A percentile compares a stretch with the other conserved stretches of the same genome.
These are phyloP conservation scores for Papio anubis DNA, from an alignment of 2,113 vertebrate species.

Conservation along the genomic window DNA sequence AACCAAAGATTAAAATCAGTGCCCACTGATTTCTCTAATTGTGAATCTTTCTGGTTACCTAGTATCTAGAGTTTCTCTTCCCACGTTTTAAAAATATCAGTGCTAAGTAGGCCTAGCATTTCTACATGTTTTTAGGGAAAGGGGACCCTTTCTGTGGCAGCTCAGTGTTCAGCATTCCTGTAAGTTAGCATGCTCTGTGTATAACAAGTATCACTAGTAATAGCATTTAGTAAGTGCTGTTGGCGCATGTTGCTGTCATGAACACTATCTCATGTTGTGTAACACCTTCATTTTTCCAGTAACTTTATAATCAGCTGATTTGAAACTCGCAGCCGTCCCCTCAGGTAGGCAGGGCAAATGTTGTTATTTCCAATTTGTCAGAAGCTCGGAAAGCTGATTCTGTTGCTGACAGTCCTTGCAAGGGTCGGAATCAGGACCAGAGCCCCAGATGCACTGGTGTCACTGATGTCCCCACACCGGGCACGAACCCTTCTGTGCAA, in stretches of 20 bases:
- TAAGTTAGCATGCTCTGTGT: neutral
- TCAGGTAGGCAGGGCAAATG: neutral
- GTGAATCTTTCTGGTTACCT: neutral
- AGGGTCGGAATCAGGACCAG: neutral
- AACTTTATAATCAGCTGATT: neutral
- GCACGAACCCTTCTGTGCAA: neutral
- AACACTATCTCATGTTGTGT: neutral
- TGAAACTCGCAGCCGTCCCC: neutral
- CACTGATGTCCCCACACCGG: accelerated
- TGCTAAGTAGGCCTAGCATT: neutral
- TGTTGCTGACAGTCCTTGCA: neutral
- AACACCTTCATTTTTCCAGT: neutral
- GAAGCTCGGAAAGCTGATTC: neutral
- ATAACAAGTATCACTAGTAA: accelerated
- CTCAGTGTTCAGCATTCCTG: neutral
- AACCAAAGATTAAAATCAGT: neutral
- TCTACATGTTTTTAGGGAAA: neutral
- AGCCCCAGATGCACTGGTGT: accelerated
- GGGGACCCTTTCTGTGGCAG: neutral
- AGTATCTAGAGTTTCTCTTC: neutral
- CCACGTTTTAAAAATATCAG: neutral
- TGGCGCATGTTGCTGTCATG: neutral
- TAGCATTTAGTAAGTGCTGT: neutral
- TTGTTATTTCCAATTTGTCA: neutral
- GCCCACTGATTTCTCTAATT: neutral